Evolutionary conservation across 2,113 vertebrate genomes (phyloP).

Genomic region (Poeciliopsis retropinna): DNA sequence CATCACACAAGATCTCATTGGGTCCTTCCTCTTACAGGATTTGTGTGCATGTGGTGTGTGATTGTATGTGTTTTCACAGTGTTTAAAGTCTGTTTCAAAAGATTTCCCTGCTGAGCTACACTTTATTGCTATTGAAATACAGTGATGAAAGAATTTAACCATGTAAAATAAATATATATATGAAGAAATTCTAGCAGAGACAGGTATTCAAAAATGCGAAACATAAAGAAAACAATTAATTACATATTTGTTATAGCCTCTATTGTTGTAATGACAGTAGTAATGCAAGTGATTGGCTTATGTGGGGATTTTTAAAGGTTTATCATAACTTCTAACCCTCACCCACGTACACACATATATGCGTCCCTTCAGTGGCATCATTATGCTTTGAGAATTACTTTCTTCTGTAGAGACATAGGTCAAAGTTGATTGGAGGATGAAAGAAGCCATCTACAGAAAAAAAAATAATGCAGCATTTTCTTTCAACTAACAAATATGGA

Average conservation of each 20-base stretch:
- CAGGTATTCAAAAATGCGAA: not conserved
- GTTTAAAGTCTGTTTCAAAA: conserved; percentile 23
- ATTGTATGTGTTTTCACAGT: conserved; percentile 6
- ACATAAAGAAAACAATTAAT: too few relatives aligned
- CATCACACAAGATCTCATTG: conserved; percentile 61
- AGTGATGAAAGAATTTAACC: not conserved
- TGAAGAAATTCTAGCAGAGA: not conserved
- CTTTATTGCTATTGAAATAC: not conserved
- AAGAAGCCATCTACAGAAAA: not conserved
- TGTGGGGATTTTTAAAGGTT: not conserved
- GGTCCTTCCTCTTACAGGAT: conserved; percentile 53
- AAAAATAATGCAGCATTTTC: not conserved
- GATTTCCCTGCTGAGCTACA: conserved; percentile 17
- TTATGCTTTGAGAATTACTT: not conserved
- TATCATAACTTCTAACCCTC: not conserved
- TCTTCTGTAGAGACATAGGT: not conserved
- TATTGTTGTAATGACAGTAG: too few relatives aligned
- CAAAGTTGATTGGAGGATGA: not conserved
- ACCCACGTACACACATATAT: not conserved
- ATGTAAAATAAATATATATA: not conserved
- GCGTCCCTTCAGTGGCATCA: not conserved
- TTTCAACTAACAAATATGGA: not conserved
- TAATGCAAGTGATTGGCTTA: not conserved
- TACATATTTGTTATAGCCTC: too few relatives aligned
- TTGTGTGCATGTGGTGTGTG: conserved; percentile 10